Evolutionary conservation across 2,797 vertebrate species (phyloP).

Genomic region (Micropoecilia bifurca): DNA sequence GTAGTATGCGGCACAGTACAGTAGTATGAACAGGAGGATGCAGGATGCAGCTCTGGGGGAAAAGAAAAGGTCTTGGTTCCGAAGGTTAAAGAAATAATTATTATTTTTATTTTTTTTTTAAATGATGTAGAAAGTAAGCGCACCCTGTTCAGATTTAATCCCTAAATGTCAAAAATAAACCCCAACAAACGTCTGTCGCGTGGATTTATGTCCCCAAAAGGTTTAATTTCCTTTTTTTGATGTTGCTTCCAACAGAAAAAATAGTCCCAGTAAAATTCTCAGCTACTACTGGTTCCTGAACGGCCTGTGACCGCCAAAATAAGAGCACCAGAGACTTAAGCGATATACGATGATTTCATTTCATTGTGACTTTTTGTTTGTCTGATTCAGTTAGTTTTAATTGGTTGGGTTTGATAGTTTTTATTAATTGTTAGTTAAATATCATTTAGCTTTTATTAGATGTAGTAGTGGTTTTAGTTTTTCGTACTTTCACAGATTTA

Average conservation of each 20-base stretch:
- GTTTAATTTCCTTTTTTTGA: background rate
- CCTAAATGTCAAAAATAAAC: background rate
- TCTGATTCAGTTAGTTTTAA: too few relatives aligned
- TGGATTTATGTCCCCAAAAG: constrained; percentile 8
- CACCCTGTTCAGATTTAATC: constrained; percentile 31
- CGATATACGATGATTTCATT: too few relatives aligned
- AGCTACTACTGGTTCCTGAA: background rate
- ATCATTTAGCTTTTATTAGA: too few relatives aligned
- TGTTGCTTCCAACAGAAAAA: constrained; percentile 16
- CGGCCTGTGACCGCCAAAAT: background rate
- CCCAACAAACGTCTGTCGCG: constrained; percentile 1
- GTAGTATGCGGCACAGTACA: constrained; percentile 76
- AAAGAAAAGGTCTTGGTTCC: constrained; percentile 40
- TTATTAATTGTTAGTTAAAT: too few relatives aligned
- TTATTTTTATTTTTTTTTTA: background rate
- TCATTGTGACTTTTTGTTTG: too few relatives aligned
- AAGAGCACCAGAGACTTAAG: background rate
- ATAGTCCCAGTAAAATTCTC: constrained; percentile 16
- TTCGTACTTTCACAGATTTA: too few relatives aligned
- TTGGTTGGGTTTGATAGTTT: too few relatives aligned
- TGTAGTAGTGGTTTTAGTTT: too few relatives aligned
- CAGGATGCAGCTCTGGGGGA: constrained; percentile 70
- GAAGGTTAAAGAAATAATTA: constrained; percentile 18
- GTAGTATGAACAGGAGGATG: constrained; percentile 75
- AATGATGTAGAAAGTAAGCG: background rate